A percentile compares a stretch with the other conserved stretches of the same genome.
These are phyloP conservation scores for Microcebus murinus DNA, from an alignment of 2,113 vertebrate genomes.

Conservation along the genomic window DNA sequence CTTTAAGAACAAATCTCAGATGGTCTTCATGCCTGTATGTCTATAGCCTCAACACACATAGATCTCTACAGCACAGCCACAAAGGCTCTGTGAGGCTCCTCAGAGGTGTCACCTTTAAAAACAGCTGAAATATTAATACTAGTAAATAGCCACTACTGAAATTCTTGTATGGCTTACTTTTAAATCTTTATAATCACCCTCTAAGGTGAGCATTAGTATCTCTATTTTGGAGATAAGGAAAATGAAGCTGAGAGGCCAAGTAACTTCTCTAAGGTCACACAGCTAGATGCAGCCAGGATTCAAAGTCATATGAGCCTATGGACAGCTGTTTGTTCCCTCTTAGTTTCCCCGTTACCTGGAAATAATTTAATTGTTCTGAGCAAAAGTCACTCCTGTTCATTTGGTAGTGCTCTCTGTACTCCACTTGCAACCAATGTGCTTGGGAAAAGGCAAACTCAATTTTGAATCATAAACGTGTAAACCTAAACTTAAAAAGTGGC, in stretches of 20 bases:
- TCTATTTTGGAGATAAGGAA: neutral
- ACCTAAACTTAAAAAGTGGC: neutral
- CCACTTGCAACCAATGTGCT: neutral
- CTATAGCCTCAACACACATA: neutral
- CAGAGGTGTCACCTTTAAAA: neutral
- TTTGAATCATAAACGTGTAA: neutral
- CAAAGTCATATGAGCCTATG: neutral
- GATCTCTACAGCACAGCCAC: no score
- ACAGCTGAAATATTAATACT: neutral
- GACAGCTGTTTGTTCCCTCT: neutral
- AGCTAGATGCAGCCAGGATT: neutral
- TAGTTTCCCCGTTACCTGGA: neutral
- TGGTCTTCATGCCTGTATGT: no score
- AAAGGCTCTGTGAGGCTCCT: neutral
- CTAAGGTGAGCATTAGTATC: neutral
- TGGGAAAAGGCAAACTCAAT: neutral
- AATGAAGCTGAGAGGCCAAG: neutral
- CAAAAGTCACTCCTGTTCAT: neutral
- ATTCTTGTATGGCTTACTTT: neutral
- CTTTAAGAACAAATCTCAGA: neutral
- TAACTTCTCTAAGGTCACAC: neutral
- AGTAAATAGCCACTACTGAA: neutral
- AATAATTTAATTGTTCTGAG: neutral
- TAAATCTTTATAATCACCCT: neutral
- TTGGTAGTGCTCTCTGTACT: neutral